Conservation (phyloP, 2,797 vertebrate genomes). For the Argentina silus region DNA sequence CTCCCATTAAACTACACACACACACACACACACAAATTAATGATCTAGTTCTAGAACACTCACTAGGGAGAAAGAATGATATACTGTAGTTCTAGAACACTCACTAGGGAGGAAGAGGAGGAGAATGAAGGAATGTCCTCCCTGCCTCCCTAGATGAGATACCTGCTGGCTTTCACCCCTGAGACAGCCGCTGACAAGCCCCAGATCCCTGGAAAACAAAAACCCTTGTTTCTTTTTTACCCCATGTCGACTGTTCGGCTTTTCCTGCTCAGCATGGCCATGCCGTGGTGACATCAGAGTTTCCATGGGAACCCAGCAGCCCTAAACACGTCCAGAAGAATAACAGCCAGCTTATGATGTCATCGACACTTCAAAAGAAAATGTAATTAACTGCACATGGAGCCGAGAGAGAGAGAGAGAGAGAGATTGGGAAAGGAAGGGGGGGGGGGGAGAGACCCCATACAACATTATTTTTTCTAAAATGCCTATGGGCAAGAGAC, state of each 20-base stretch:
- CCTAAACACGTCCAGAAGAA: slow-evolving; percentile 52
- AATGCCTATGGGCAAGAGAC: not conserved
- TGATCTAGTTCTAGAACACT: too few species aligned
- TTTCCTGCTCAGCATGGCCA: slow-evolving; percentile 24
- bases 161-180: slow-evolving; percentile 44
- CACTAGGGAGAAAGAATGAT: not conserved
- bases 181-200: slow-evolving; percentile 47
- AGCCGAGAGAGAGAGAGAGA: slow-evolving; percentile 4
- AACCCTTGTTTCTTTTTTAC: slow-evolving; percentile 41
- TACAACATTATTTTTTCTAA: too few species aligned
- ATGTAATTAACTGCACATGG: slow-evolving; percentile 63
- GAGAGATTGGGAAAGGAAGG: not conserved
- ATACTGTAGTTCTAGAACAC: not conserved
- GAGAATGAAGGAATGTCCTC: slow-evolving; percentile 25
- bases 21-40: slow-evolving; percentile 20
- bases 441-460: not conserved
- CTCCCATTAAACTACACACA: slow-evolving; percentile 26
- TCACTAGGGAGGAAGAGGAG: slow-evolving; percentile 1
- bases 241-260: slow-evolving; percentile 16
- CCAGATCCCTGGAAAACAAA: slow-evolving; percentile 29
- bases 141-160: slow-evolving; percentile 19
- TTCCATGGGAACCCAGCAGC: slow-evolving; percentile 68
- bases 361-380: slow-evolving; percentile 62
- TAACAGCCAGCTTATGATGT: slow-evolving; percentile 69
- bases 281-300: slow-evolving; percentile 63